Evolutionary conservation across 2,113 vertebrate genomes (phyloP), one percentile per base, ranked within the genome.

Genomic region (Aythya baeri): DNA sequence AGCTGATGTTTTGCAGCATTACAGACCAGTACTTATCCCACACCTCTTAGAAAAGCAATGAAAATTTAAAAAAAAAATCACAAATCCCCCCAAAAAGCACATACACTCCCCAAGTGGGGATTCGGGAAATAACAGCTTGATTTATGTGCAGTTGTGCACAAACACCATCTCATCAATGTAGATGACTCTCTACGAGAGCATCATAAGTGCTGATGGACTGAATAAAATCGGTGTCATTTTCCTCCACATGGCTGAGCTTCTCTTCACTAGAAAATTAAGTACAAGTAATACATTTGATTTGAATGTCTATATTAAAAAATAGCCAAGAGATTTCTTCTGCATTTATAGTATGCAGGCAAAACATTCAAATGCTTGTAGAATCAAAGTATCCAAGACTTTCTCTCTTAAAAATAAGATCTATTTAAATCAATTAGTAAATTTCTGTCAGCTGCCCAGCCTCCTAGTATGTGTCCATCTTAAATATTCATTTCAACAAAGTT

Each of bases 201-300:
- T 90, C 88, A 90, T 74, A 86, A 84, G 73, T 29, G 91, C 86
- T 86, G 95, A 84, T 72, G 89, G 94, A 61, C 83, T 95, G 91
- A 92, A 91, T 43, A 76, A 94, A 96, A 96, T 71, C 31, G 2
- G 76, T 88, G 68, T 55, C 49, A 44, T 93, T 96, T 90, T 71
- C 91, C 79, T 84, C 50, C 93, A 90, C 90, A 68, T n/a, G 78
- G 57, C 68, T 93, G 94, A 88, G 70, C 74, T 83, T 57, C 83
- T 77, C 72, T 66, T 88, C 73, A 43, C 70, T 88, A 70, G 80
- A 91, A 95, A 93, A 92, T 91, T 91, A 94, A 84, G 76, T 86
- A 68, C 57, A 62, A 86, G 83, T 12, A 89, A 83, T 2, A 1
- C 32, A 74, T 78, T 65, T 11, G 61, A 95, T 90, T 70, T 77